A percentile compares a stretch with the other conserved stretches of the same genome.
These are phyloP conservation scores for Ladona fulva DNA, from an alignment of 1,140 invertebrate genomes.

Conservation along the genomic window DNA sequence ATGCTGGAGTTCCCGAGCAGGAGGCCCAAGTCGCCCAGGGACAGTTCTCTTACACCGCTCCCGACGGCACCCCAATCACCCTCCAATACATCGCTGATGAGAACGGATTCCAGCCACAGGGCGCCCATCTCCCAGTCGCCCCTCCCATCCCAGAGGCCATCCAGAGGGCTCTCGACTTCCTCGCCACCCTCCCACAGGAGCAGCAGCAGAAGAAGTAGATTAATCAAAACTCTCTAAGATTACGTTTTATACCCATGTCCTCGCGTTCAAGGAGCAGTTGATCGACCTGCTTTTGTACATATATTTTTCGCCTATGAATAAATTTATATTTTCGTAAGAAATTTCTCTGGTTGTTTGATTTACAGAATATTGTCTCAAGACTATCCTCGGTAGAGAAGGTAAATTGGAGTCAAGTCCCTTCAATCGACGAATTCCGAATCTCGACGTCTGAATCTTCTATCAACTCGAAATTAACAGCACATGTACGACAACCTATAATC, in stretches of 20 bases:
- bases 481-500: no score
- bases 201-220: neutral
- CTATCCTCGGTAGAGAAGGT: no score
- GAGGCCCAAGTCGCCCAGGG: conserved; percentile 35
- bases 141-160: conserved; percentile 63
- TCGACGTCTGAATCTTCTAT: no score
- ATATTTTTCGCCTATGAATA: neutral
- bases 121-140: conserved; percentile 51
- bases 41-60: conserved; percentile 54
- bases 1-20: conserved; percentile 23
- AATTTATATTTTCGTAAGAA: conserved; percentile 1
- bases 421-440: no score
- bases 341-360: neutral
- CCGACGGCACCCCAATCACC: conserved; percentile 34
- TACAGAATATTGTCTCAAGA: no score
- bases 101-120: conserved; percentile 41
- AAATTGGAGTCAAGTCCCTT: no score
- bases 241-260: no score
- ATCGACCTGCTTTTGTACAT: neutral
- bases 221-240: no score
- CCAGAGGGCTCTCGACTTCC: conserved; percentile 70
- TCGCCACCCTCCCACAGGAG: conserved; percentile 36
- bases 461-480: no score
- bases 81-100: conserved; percentile 45
- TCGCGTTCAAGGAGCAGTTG: no score